phyloP scores from a whole-genome alignment of 2,797 vertebrate genomes.

The Cetoscarus ocellatus region DNA sequence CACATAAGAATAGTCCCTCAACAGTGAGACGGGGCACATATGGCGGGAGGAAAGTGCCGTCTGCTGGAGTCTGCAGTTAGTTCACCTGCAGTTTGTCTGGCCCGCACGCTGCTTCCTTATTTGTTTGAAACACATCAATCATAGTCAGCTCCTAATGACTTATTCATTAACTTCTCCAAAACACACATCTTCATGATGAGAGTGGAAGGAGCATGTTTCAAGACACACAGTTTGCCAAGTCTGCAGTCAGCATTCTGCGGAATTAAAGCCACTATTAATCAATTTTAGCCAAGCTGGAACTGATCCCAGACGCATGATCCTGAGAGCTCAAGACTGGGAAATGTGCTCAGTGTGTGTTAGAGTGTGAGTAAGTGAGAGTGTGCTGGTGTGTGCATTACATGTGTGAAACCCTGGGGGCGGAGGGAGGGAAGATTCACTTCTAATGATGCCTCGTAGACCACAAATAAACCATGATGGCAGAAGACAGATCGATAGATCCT shows the following conservation, averaged over 20 bases:
- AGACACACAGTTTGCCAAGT: constrained; percentile 63
- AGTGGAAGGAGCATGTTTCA: constrained; percentile 77
- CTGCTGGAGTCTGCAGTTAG: constrained; percentile 33
- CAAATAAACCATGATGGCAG: constrained; percentile 46
- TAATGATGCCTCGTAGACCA: constrained; percentile 52
- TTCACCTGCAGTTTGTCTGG: constrained; percentile 68
- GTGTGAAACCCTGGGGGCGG: constrained; percentile 24
- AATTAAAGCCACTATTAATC: constrained; percentile 85
- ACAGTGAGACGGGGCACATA: constrained; percentile 47
- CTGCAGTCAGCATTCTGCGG: constrained; percentile 81
- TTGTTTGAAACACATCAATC: constrained; percentile 83
- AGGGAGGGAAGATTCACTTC: constrained; percentile 48
- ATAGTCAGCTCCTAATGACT: constrained; percentile 83
- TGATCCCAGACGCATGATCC: constrained; percentile 72
- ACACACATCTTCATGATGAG: constrained; percentile 80
- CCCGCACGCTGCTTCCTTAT: constrained; percentile 56
- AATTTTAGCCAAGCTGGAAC: constrained; percentile 79
- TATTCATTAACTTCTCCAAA: constrained; percentile 85
- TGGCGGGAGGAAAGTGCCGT: constrained; percentile 34
- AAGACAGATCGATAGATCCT: constrained; percentile 26
- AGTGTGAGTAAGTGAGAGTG: neutral
- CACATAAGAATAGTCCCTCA: constrained; percentile 31
- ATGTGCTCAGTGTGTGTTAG: constrained; percentile 28
- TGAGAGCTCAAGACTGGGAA: constrained; percentile 59
- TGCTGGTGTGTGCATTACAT: constrained; percentile 19